These are phyloP conservation scores for Phalacrocorax aristotelis DNA, from an alignment of 2,113 vertebrate species.

Conservation along the genomic window DNA sequence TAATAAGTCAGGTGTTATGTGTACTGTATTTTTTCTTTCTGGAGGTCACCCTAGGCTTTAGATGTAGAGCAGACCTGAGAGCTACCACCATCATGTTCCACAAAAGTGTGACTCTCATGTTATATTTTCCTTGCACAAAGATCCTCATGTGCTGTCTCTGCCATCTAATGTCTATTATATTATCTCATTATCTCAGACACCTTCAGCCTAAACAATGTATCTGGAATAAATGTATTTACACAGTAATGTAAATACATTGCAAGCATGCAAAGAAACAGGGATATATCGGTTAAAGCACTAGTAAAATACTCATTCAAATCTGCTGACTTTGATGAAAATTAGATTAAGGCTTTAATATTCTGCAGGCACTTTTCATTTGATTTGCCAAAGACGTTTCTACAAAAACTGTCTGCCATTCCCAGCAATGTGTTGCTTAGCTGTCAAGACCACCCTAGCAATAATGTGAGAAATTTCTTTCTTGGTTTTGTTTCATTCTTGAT, in stretches of 20 bases:
- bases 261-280: neutral
- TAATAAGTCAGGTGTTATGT: neutral
- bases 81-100: neutral
- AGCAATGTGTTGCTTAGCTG: constrained; percentile 6
- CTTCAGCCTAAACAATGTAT: neutral
- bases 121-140: neutral
- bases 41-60: neutral
- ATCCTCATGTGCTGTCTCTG: neutral
- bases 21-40: neutral
- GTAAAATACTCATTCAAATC: neutral
- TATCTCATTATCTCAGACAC: neutral
- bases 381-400: neutral
- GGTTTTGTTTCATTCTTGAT: neutral
- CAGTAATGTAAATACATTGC: neutral
- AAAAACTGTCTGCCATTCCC: neutral
- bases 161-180: neutral
- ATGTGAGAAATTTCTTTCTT: neutral
- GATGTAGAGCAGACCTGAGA: neutral
- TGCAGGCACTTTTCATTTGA: neutral
- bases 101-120: neutral
- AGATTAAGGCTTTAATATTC: constrained; percentile 5
- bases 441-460: neutral
- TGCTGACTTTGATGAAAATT: neutral
- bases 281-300: neutral
- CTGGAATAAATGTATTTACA: neutral